Base-by-base conservation (phyloP, 2,797 vertebrate species). In the Pitangus sulphuratus region DNA sequence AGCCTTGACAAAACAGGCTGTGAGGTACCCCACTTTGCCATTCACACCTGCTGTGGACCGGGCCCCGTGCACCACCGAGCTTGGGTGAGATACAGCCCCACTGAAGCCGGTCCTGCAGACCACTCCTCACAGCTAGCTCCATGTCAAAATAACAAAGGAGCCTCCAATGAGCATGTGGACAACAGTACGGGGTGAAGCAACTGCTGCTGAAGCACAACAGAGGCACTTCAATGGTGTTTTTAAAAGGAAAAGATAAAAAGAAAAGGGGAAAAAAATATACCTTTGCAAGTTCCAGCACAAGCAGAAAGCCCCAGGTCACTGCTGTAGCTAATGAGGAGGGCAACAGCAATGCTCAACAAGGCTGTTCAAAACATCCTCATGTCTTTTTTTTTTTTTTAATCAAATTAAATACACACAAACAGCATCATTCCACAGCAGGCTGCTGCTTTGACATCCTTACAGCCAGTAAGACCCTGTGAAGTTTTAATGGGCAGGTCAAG, bases 131-230 rank as follows among this genome's bases (percentile, higher is more conserved):
- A 45, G 20, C 35, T 3, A 28, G 11, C 56, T 9, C 40, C 2
- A 0, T 24, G 42, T 15, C 79, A 68, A 2, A 92, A 17, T 4
- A 81, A 61, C 40, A 77, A 56, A 57, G 54, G 31, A 82, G 42
- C 70, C 76, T 72, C 42, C 47, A 54, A 22, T 0, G 0, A 64
- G 42, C 65, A 53, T 0, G 0, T 40, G 31, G 45, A 57, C n/a
- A 78, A 18, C 4, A 1, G 57, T 20, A 78, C 2, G 26, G 18
- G 8, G n/a, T n/a, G 47, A 72, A 60, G 45, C 54, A 86, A 58
- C 39, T 30, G 12, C 57, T 47, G 45, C 65, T 5, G 3, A 87
- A 82, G 20, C 60, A 82, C 1, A 1, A 10, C 39, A 84, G 31
- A 65, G 21, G 31, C 57, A 93, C 24, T 76, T 76, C 42, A 83